Conservation (phyloP, 2,797 vertebrate species). For the Pteropus rufus region DNA sequence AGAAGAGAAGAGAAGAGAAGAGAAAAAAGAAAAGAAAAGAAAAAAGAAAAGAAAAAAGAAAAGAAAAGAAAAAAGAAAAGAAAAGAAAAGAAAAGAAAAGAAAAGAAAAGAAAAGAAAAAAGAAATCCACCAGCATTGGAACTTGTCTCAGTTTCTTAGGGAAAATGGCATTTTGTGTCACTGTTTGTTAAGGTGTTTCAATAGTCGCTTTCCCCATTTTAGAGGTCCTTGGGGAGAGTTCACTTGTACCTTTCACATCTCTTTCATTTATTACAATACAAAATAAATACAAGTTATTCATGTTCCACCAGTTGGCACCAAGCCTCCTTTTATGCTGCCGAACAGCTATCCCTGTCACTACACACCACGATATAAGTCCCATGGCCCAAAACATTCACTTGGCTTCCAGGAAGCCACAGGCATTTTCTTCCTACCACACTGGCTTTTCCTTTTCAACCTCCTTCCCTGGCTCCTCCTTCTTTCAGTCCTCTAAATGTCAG, state of each 20-base stretch:
- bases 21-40: neutral
- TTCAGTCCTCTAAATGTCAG: neutral
- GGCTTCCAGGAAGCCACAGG: neutral
- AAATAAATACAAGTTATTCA: neutral
- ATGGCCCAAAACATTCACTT: neutral
- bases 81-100: neutral
- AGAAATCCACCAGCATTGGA: neutral
- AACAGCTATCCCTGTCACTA: neutral
- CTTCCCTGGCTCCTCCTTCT: neutral
- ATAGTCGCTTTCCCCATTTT: neutral
- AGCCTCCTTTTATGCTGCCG: neutral
- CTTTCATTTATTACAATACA: constrained; percentile 8
- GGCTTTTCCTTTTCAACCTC: neutral
- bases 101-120: neutral
- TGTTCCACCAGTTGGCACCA: neutral
- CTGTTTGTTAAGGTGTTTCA: neutral
- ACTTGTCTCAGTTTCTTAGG: neutral
- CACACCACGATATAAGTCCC: neutral
- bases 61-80: neutral
- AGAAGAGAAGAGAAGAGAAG: neutral
- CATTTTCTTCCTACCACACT: neutral
- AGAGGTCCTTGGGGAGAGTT: neutral
- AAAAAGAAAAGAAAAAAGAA: neutral
- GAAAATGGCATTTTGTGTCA: neutral
- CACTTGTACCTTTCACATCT: neutral